Conservation (phyloP, 2,797 vertebrate species). For the Morus bassanus region DNA sequence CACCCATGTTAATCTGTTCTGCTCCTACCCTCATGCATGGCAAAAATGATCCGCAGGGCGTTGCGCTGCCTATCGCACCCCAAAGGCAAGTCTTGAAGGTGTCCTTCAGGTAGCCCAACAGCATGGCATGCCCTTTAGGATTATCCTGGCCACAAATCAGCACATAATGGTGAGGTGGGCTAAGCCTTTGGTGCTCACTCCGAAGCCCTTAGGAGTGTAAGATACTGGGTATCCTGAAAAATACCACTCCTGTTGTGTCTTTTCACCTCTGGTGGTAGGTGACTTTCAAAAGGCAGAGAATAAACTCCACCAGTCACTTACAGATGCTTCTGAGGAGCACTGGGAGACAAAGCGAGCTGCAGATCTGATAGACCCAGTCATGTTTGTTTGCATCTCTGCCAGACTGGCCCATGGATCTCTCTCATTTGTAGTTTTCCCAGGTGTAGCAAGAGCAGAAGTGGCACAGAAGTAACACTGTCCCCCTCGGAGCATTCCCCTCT, state of each 20-base stretch:
- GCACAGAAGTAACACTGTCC: background rate
- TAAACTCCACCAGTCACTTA: background rate
- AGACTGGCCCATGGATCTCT: background rate
- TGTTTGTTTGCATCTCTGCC: background rate
- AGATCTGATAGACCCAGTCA: background rate
- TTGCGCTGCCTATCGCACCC: background rate
- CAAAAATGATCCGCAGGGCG: background rate
- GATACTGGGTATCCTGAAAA: background rate
- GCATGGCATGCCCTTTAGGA: background rate
- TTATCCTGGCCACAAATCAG: background rate
- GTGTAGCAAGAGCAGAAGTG: background rate
- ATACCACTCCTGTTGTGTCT: background rate
- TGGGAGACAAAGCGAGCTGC: background rate
- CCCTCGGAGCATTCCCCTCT: background rate
- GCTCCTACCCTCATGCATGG: background rate
- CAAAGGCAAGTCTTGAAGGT: background rate
- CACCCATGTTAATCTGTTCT: background rate
- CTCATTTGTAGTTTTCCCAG: background rate
- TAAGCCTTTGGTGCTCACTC: background rate
- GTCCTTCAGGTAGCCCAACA: background rate
- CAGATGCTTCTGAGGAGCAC: background rate
- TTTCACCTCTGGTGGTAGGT: background rate
- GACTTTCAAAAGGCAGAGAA: background rate
- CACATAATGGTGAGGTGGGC: accelerated
- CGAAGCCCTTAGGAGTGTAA: background rate